phyloP scores from a whole-genome alignment of 2,797 vertebrate species.

The Numenius phaeopus region DNA sequence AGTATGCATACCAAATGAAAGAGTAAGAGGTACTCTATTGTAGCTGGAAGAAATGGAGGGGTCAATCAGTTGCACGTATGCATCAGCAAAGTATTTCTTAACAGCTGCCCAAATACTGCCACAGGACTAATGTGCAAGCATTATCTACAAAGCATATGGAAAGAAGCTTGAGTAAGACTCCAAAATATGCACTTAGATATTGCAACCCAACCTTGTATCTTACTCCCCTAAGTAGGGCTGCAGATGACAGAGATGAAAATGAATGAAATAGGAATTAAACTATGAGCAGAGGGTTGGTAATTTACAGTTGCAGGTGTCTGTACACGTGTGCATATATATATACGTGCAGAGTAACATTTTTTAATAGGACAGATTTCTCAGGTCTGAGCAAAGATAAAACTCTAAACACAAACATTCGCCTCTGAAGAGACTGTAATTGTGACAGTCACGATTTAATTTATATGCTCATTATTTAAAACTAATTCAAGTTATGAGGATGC shows the following conservation, averaged over 20 bases:
- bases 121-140: neutral
- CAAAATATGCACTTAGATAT: neutral
- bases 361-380: neutral
- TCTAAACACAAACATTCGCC: neutral
- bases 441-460: neutral
- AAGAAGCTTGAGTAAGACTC: neutral
- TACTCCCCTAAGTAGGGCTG: neutral
- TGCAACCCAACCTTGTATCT: neutral
- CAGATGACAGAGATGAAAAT: neutral
- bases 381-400: neutral
- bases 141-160: neutral
- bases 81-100: neutral
- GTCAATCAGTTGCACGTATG: neutral
- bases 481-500: neutral
- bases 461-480: neutral
- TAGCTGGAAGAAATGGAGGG: neutral
- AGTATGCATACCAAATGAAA: neutral
- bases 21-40: neutral
- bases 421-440: neutral
- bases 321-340: neutral
- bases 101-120: neutral
- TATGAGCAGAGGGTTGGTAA: neutral
- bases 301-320: neutral
- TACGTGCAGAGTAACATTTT: neutral
- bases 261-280: neutral